Conservation (phyloP, 2,888 invertebrate species). For the Allophyes oxyacanthae region DNA sequence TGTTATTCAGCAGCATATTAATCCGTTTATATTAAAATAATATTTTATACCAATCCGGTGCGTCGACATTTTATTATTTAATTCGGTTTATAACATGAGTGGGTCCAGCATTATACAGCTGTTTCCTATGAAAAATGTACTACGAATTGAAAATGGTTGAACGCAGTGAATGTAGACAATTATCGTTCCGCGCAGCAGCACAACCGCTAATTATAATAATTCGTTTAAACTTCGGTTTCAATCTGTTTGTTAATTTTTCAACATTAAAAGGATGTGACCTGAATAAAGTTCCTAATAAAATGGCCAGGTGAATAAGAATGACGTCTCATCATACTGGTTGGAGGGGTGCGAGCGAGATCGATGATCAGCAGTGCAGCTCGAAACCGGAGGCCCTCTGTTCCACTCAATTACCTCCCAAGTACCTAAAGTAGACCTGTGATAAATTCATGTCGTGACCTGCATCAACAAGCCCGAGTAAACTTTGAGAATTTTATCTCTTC, state of each 20-base stretch:
- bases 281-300: slow-evolving; percentile 30
- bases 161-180: slow-evolving; percentile 35
- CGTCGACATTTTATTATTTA: not conserved
- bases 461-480: slow-evolving; percentile 76
- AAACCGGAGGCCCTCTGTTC: slow-evolving; percentile 69
- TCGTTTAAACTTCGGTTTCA: slow-evolving; percentile 31
- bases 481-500: slow-evolving; percentile 73
- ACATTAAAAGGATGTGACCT: slow-evolving; percentile 36
- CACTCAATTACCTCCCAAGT: slow-evolving; percentile 75
- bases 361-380: slow-evolving; percentile 55
- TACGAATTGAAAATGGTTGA: slow-evolving; percentile 37
- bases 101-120: slow-evolving; percentile 5
- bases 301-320: slow-evolving; percentile 32
- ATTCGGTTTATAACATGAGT: not conserved
- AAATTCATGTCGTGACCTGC: slow-evolving; percentile 81
- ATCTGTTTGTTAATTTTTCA: slow-evolving; percentile 47
- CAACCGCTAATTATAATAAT: slow-evolving; percentile 37
- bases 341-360: slow-evolving; percentile 42
- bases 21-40: not conserved
- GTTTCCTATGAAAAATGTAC: slow-evolving; percentile 23
- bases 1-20: not conserved
- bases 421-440: slow-evolving; percentile 78
- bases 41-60: not conserved
- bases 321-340: slow-evolving; percentile 21
- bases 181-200: slow-evolving; percentile 23